Percentiles rank a stretch among this genome's conserved stretches.
Conservation (phyloP, 2,113 vertebrate genomes). For the Tupaia tana region DNA sequence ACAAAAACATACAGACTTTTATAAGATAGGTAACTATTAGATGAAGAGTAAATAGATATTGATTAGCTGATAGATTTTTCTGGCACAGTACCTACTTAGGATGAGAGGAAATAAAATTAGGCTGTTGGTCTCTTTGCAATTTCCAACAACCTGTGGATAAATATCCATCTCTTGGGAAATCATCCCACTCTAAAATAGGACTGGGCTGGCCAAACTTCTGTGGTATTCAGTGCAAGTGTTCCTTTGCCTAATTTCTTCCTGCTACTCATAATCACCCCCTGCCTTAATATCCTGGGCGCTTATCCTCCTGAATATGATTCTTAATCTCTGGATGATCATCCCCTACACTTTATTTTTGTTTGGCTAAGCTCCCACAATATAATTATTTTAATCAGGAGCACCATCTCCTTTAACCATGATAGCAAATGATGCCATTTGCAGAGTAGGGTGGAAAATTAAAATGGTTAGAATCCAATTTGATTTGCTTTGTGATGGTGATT, state of each 20-base stretch:
- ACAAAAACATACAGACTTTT: not conserved
- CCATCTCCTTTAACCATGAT: constrained; percentile 41
- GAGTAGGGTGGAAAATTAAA: constrained; percentile 58
- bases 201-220: constrained; percentile 26
- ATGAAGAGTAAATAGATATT: constrained; percentile 47
- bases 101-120: constrained; percentile 61
- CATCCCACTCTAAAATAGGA: not conserved
- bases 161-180: constrained; percentile 56
- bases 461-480: constrained; percentile 53
- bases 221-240: not conserved
- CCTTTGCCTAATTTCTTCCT: constrained; percentile 2
- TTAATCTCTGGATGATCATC: constrained; percentile 6
- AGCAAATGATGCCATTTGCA: constrained; percentile 57
- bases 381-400: constrained; percentile 70
- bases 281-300: not conserved
- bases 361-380: not conserved
- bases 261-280: not conserved
- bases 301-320: not conserved
- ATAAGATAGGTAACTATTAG: constrained; percentile 3
- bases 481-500: constrained; percentile 24
- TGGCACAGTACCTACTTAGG: constrained; percentile 25
- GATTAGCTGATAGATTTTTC: constrained; percentile 55
- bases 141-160: constrained; percentile 49
- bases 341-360: not conserved
- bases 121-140: not conserved